Percentiles rank a stretch among this genome's conserved stretches.
Conservation (phyloP, 2,797 vertebrate genomes). For the Neoniphon sammara region DNA sequence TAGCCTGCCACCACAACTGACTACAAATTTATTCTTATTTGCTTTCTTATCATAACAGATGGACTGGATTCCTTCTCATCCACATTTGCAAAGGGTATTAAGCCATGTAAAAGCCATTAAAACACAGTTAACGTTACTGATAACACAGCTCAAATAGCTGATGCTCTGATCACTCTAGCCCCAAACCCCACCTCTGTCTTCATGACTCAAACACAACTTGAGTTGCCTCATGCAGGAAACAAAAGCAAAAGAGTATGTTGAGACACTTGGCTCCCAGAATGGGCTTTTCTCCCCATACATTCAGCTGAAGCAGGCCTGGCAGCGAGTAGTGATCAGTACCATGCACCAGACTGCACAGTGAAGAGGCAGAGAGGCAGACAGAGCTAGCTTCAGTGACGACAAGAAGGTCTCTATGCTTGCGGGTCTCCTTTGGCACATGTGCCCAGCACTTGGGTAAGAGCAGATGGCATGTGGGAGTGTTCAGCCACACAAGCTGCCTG, state of each 20-base stretch:
- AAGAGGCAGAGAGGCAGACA: slow-evolving; percentile 70
- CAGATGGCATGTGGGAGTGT: slow-evolving; percentile 71
- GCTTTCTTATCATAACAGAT: neutral
- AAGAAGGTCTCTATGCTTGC: slow-evolving; percentile 73
- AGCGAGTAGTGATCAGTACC: slow-evolving; percentile 80
- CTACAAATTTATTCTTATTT: neutral
- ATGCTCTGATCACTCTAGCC: neutral
- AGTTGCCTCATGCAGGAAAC: slow-evolving; percentile 47
- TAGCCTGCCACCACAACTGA: neutral
- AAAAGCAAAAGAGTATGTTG: slow-evolving; percentile 57
- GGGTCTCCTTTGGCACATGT: slow-evolving; percentile 74
- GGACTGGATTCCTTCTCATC: neutral
- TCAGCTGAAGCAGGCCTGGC: slow-evolving; percentile 57
- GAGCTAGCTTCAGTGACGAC: slow-evolving; percentile 73
- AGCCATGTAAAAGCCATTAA: slow-evolving; percentile 4
- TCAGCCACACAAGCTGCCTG: slow-evolving; percentile 62
- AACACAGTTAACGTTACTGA: neutral
- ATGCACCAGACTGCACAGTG: slow-evolving; percentile 83
- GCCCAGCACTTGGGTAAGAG: slow-evolving; percentile 60
- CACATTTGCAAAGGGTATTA: neutral
- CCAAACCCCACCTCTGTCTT: neutral
- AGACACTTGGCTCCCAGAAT: slow-evolving; percentile 56
- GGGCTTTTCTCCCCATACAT: slow-evolving; percentile 40
- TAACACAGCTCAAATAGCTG: neutral
- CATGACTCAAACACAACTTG: slow-evolving; percentile 41